A percentile compares a stretch with the other conserved stretches of the same genome.
Conservation (phyloP, 2,888 invertebrate species). For the Tetranychus truncatus region DNA sequence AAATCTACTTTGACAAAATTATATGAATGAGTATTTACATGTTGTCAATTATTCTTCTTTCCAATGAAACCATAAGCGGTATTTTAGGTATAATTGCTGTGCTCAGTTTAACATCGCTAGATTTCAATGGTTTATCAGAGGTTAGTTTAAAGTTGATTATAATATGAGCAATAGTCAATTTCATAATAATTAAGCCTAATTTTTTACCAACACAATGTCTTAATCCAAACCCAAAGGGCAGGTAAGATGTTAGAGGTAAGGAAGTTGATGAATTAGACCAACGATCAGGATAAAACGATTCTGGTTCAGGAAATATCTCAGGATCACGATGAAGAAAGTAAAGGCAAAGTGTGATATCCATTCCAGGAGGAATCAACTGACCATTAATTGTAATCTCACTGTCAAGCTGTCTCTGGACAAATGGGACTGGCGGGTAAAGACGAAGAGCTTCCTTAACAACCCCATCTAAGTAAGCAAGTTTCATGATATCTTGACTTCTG, state of each 20-base stretch:
- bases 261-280: conserved; percentile 16
- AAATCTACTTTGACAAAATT: no score
- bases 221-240: neutral
- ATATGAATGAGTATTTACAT: neutral
- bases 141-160: neutral
- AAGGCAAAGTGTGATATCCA: conserved; percentile 23
- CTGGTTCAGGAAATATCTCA: conserved; percentile 25
- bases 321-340: conserved; percentile 26
- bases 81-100: neutral
- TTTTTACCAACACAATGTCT: conserved; percentile 5
- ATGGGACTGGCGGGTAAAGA: conserved; percentile 33
- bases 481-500: conserved; percentile 25
- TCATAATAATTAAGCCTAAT: neutral
- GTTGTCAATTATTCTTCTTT: neutral
- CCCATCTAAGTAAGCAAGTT: conserved; percentile 33
- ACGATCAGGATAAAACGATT: conserved; percentile 26
- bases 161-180: neutral
- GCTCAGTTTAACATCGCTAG: neutral
- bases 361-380: conserved; percentile 24
- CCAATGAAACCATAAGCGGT: neutral
- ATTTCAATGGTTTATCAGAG: neutral
- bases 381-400: conserved; percentile 28
- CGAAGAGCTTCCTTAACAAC: conserved; percentile 34
- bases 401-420: conserved; percentile 30
- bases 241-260: neutral